Percentiles rank a stretch among this genome's conserved stretches.
These are phyloP conservation scores for Calliphora vomitoria DNA, from an alignment of 2,888 invertebrate species.

Conservation along the genomic window DNA sequence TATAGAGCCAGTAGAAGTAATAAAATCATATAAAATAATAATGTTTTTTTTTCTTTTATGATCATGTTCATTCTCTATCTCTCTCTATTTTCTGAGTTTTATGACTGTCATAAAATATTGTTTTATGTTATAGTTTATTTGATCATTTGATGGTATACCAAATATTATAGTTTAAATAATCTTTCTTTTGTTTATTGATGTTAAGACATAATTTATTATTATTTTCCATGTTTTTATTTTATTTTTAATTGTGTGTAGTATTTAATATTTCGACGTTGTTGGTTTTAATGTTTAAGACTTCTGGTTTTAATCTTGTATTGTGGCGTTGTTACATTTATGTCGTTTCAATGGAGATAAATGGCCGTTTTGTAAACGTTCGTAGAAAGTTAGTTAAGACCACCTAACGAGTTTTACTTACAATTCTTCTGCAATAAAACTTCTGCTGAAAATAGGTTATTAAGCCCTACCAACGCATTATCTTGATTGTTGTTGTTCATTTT, in stretches of 20 bases:
- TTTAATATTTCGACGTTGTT: not conserved
- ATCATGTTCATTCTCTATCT: not conserved
- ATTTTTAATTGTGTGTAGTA: conserved; percentile 4
- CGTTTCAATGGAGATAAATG: not conserved
- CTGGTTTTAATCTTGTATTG: not conserved
- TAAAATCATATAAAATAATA: not conserved
- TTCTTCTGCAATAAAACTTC: no score
- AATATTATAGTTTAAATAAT: not conserved
- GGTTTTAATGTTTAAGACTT: not conserved
- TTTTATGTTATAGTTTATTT: conserved; percentile 20
- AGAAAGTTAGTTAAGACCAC: conserved; percentile 1
- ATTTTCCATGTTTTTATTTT: conserved; percentile 1
- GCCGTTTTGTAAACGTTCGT: not conserved
- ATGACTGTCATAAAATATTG: conserved; percentile 40
- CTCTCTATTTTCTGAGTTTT: conserved; percentile 16
- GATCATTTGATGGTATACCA: not conserved
- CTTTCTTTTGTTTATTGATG: not conserved
- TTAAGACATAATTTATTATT: conserved; percentile 17
- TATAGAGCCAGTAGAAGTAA: not conserved
- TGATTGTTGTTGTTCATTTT: no score
- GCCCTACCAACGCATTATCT: no score
- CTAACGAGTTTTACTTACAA: not conserved
- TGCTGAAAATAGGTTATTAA: no score
- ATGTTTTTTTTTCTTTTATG: conserved; percentile 6
- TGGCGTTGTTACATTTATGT: not conserved